Evolutionary conservation across 2,797 vertebrate species (phyloP).

Genomic region (Lindbergichthys nudifrons): DNA sequence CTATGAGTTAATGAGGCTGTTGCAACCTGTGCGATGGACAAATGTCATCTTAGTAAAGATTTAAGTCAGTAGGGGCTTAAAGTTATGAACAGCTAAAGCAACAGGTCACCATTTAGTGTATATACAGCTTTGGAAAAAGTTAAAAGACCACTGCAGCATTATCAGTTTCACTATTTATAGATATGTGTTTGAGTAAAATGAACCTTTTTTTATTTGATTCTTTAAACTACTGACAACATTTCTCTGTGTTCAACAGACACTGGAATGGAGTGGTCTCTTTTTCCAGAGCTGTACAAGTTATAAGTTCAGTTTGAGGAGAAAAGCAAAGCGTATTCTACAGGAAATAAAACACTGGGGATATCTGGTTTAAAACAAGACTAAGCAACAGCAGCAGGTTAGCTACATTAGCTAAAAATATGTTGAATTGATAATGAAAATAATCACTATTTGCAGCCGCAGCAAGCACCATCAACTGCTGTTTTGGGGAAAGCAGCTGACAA

Average conservation of each 20-base stretch:
- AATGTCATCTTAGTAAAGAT: not conserved
- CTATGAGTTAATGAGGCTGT: not conserved
- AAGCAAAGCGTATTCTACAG: not conserved
- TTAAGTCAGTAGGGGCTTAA: not conserved
- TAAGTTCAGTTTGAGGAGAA: constrained; percentile 1
- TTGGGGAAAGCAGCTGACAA: not conserved
- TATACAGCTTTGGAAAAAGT: no score
- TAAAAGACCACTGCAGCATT: no score
- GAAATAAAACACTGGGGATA: not conserved
- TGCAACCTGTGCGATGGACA: not conserved
- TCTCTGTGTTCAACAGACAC: no score
- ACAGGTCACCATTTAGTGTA: not conserved
- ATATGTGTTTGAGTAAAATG: no score
- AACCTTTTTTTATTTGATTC: no score
- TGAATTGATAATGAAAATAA: not conserved
- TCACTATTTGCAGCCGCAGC: not conserved
- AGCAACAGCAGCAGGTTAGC: not conserved
- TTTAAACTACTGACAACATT: no score
- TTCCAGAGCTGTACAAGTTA: not conserved
- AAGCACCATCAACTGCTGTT: not conserved
- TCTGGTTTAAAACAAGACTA: not conserved
- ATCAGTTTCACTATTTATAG: no score
- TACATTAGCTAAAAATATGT: not conserved
- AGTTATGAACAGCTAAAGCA: not conserved
- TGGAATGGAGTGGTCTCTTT: no score